Evolutionary conservation across 2,113 vertebrate species (phyloP), one percentile per base, ranked within the genome.

Genomic region (Sapajus apella): DNA sequence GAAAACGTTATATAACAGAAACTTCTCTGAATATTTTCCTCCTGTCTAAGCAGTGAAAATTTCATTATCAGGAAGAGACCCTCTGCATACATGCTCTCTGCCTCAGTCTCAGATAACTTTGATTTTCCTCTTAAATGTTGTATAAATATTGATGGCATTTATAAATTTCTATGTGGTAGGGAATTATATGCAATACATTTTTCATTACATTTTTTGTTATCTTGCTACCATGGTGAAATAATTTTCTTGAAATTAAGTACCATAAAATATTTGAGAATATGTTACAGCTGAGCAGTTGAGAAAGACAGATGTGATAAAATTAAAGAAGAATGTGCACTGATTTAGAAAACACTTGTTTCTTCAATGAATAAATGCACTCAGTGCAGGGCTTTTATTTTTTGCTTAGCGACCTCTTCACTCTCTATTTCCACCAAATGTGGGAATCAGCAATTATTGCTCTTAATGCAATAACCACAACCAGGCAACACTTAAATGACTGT

Each of bases 231-330:
- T 35, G 88, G 73, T 94, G 90, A 89, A 97, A 91, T 25, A 55
- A 82, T 97, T 93, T 96, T 95, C 68, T 87, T 97, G 75, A 97
- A 96, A 97, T 97, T 85, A 97, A 97, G 70, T 70, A 8, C 61
- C 40, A 37, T 95, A 97, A 96, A 95, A 87, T 58, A 77, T 91
- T 97, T 87, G 58, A 89, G 87, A 40, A 61, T 76, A 1, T 61
- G 21, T 90, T 50, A 8, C 32, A 84, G 90, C 17, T 82, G 91
- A 90, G 82, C 56, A 95, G 81, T 83, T 52, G 79, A 92, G 77
- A 84, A 89, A 96, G 93, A 85, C 66, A 94, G 9, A 80, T 79
- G 90, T n/a, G 83, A 58, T 32, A 37, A 47, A 68, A 77, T 61
- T 45, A 66, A 91, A 88, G 72, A 14, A 47, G 47, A 47, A 2